These are phyloP conservation scores for Drosophila lacteicornis DNA, from an alignment of 1,140 invertebrate species.

Conservation along the genomic window DNA sequence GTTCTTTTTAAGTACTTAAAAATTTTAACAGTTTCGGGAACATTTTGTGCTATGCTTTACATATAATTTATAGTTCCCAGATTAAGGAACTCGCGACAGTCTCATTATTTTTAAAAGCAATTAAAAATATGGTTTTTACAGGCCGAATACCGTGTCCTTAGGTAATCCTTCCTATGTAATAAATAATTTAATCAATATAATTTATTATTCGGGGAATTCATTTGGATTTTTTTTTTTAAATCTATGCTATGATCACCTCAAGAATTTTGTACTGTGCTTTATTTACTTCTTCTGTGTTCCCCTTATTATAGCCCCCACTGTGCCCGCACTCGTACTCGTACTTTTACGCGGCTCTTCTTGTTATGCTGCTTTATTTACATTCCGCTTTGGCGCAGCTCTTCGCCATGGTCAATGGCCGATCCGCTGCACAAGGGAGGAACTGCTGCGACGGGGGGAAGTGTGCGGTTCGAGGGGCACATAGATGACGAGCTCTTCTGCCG, in stretches of 20 bases:
- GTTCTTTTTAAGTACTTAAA: conserved; percentile 3
- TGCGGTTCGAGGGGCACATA: background rate
- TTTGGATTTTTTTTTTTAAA: too few species aligned
- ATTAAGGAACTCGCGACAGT: background rate
- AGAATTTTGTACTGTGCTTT: too few species aligned
- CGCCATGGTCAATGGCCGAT: conserved; percentile 81
- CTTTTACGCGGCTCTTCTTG: conserved; percentile 58
- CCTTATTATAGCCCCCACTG: background rate
- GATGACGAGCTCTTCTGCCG: conserved; percentile 38
- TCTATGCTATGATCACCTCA: too few species aligned
- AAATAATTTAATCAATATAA: background rate
- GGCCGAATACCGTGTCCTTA: too few species aligned
- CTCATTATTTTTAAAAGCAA: background rate
- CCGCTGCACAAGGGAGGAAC: conserved; percentile 22
- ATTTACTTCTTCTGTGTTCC: background rate
- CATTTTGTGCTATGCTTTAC: background rate
- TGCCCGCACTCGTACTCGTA: conserved; percentile 27
- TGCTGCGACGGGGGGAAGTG: background rate
- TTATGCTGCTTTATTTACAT: conserved; percentile 78
- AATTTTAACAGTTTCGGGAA: conserved; percentile 5
- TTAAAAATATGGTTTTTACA: background rate
- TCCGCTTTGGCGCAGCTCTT: conserved; percentile 64
- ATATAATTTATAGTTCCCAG: background rate
- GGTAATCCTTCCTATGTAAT: background rate
- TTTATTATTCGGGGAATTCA: too few species aligned